Base-by-base conservation (phyloP, 2,888 invertebrate genomes). In the Cotesia congregata region DNA sequence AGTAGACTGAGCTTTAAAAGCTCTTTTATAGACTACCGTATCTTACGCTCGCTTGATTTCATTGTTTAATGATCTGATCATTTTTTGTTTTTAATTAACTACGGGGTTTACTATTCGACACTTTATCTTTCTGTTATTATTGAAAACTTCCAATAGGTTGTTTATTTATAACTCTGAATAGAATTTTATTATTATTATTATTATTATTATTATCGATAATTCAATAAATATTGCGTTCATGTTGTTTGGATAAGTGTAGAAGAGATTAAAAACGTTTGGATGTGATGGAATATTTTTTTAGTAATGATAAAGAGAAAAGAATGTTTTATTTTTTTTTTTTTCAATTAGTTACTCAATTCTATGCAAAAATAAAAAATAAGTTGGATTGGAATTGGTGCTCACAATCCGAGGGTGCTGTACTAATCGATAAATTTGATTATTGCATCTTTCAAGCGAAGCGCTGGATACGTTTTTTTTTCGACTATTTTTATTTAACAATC, bases 21-120 rank as follows among this genome's bases (percentile, higher is more conserved):
- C 71, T 74, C 75, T 80, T 78, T 79, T 73, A 81, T 74, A 75
- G 77, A 80, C 78, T 41, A 67, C 60, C 76, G 78, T 80, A 80
- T 78, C 78, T 74, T 59, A 72, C 74, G 68, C 77, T 78, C 77
- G 78, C 80, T 80, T 74, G 78, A 74, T 75, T 68, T 68, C 74
- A 80, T 80, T 81, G 80, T 80, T 77, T 78, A 50, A 76, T 67
- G 7, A 41, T 40, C 30, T 30, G 30, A 30, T 30, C 30, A 30
- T 30, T 30, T 30, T 30, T 30, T 30, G 30, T 30, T 30, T 30
- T 30, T 30, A 30, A 30, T 30, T 30, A 30, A 30, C 30, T 30
- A 30, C 30, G 30, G 30, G 30, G 3, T 60, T 60, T 60, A n/a
- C 60, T n/a, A n/a, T 60, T 60, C n/a, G 6, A 60, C 9, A 60